Evolutionary conservation across 2,888 invertebrate species (phyloP).

Genomic region (Bunonema sp.): DNA sequence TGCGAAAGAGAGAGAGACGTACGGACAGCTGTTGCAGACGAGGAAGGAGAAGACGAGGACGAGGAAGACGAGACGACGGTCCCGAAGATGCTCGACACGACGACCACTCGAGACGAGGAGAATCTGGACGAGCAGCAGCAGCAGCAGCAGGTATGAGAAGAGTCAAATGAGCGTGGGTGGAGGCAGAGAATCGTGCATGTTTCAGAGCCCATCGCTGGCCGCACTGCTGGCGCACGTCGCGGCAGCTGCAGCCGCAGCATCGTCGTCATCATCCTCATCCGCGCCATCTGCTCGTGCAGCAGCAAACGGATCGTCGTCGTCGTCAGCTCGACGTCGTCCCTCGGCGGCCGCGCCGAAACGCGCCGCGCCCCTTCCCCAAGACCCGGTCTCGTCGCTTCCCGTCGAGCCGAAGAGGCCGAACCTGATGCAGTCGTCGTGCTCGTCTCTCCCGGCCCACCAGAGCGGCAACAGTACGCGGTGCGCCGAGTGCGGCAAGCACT

Average conservation of each 20-base stretch:
- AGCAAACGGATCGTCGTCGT: no score
- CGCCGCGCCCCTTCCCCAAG: no score
- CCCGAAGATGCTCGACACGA: conserved; percentile 1
- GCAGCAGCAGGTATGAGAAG: background rate
- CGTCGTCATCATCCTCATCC: conserved; percentile 1
- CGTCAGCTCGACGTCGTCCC: no score
- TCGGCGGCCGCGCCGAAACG: no score
- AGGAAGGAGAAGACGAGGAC: background rate
- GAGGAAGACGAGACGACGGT: background rate
- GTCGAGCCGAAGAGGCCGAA: no score
- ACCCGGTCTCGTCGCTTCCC: no score
- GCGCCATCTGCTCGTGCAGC: background rate
- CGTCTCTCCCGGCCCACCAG: no score
- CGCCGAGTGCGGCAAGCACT: conserved; percentile 42
- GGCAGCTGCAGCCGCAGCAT: conserved; percentile 3
- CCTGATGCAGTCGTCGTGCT: no score
- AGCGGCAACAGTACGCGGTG: conserved; percentile 19
- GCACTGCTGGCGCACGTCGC: conserved; percentile 2
- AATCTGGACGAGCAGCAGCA: conserved; percentile 1
- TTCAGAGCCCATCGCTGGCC: background rate
- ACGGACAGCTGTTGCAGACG: no score
- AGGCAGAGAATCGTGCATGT: no score
- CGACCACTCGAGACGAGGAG: background rate
- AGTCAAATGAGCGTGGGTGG: no score
- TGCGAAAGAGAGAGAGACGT: no score